Percentiles rank a stretch among this genome's conserved stretches.
phyloP scores from a whole-genome alignment of 64 coral and sea anemone species.

The Acropora tenuis region DNA sequence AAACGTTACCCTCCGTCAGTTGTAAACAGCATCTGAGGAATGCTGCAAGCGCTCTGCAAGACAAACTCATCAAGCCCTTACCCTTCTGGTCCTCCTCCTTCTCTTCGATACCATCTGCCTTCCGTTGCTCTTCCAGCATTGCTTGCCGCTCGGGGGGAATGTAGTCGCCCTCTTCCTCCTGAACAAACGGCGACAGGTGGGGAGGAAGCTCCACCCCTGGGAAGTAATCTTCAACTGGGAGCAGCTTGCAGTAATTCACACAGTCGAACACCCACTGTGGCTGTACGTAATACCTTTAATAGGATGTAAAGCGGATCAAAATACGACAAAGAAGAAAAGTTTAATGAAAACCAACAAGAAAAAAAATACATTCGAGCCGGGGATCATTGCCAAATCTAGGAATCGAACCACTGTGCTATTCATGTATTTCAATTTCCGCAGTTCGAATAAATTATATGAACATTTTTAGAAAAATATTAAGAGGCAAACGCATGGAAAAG shows the following conservation, averaged over 20 bases:
- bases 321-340: not conserved
- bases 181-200: conserved; percentile 94
- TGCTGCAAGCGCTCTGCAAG: not conserved
- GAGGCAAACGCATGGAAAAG: too few relatives aligned
- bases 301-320: not conserved
- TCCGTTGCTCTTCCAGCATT: conserved; percentile 79
- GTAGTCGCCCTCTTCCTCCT: conserved; percentile 97
- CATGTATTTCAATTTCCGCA: too few relatives aligned
- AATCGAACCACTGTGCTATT: too few relatives aligned
- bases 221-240: conserved; percentile 96
- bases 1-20: too few relatives aligned
- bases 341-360: not conserved
- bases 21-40: not conserved
- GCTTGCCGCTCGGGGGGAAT: conserved; percentile 93
- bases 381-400: too few relatives aligned
- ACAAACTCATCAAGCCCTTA: not conserved
- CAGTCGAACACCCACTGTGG: conserved; percentile 95
- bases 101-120: not conserved
- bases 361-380: not conserved
- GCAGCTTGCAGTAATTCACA: conserved; percentile 79
- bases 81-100: not conserved
- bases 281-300: conserved; percentile 89
- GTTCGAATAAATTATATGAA: too few relatives aligned
- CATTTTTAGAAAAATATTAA: too few relatives aligned
- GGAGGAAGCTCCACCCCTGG: conserved; percentile 69